phyloP scores from a whole-genome alignment of 2,113 vertebrate genomes.

The Nothobranchius kuhntae region DNA sequence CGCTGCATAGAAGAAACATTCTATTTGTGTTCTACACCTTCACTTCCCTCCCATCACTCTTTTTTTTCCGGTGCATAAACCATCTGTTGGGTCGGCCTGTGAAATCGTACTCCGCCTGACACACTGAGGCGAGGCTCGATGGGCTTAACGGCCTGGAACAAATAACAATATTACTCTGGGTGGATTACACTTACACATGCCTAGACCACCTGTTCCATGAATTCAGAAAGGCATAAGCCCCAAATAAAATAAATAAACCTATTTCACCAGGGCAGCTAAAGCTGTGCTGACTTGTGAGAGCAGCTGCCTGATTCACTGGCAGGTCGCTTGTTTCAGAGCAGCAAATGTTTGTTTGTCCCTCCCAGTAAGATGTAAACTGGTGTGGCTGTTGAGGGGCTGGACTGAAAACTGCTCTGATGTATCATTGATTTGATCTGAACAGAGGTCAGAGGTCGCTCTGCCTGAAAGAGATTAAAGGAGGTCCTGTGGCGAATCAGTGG shows the following conservation, averaged over 20 bases:
- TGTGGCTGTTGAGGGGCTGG: slow-evolving; percentile 11
- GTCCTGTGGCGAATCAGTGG: too few relatives aligned
- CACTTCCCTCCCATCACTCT: neutral
- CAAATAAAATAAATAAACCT: slow-evolving; percentile 34
- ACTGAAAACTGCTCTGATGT: slow-evolving; percentile 4
- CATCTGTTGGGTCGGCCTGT: slow-evolving; percentile 52
- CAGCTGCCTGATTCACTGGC: slow-evolving; percentile 19
- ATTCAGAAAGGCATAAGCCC: slow-evolving; percentile 49
- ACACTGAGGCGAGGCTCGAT: slow-evolving; percentile 54
- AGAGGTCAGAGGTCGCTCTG: too few relatives aligned
- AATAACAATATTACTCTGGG: slow-evolving; percentile 62
- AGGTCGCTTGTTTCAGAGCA: slow-evolving; percentile 2
- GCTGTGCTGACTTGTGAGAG: slow-evolving; percentile 28
- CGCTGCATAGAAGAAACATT: neutral
- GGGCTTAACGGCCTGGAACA: slow-evolving; percentile 62
- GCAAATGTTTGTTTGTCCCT: neutral
- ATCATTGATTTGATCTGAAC: too few relatives aligned
- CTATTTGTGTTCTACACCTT: neutral
- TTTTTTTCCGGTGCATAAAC: slow-evolving; percentile 19
- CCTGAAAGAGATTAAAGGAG: too few relatives aligned
- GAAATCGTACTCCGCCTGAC: slow-evolving; percentile 43
- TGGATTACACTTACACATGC: slow-evolving; percentile 62
- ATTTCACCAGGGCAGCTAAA: slow-evolving; percentile 30
- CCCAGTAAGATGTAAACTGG: neutral
- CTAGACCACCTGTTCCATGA: slow-evolving; percentile 55